Conservation (phyloP, 2,113 vertebrate genomes). For the cattle (Bos taurus) region DNA sequence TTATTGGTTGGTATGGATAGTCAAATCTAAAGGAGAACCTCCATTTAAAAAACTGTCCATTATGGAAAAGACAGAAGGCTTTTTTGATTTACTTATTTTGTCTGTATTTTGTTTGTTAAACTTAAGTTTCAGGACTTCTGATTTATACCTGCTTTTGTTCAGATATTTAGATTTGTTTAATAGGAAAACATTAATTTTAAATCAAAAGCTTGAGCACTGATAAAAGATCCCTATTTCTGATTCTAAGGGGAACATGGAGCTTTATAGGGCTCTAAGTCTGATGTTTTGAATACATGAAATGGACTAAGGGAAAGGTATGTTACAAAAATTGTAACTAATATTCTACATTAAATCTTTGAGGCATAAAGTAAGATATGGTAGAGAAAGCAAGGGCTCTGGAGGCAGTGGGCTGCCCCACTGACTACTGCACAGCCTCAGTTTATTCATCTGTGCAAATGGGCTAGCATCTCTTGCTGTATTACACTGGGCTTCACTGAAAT, state of each 20-base stretch:
- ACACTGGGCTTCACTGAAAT: not conserved
- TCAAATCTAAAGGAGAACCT: not conserved
- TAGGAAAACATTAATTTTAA: not conserved
- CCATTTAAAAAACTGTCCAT: not conserved
- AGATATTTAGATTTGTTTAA: not conserved
- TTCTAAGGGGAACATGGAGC: not conserved
- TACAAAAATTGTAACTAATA: not conserved
- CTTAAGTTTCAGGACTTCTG: not conserved
- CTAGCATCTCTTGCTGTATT: accelerated
- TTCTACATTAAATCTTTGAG: not conserved
- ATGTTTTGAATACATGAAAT: not conserved
- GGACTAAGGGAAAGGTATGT: not conserved
- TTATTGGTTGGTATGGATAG: not conserved
- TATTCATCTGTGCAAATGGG: not conserved
- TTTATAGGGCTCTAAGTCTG: not conserved
- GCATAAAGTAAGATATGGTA: not conserved
- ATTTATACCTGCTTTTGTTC: not conserved
- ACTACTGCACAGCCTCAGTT: not conserved
- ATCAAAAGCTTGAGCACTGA: not conserved
- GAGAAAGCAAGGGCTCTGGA: not conserved
- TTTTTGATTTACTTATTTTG: not conserved
- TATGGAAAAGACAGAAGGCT: not conserved
- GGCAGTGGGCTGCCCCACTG: not conserved
- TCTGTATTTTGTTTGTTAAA: not conserved
- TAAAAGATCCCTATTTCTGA: not conserved